phyloP scores from a whole-genome alignment of 2,888 invertebrate genomes.

The Cylloceria caligata region DNA sequence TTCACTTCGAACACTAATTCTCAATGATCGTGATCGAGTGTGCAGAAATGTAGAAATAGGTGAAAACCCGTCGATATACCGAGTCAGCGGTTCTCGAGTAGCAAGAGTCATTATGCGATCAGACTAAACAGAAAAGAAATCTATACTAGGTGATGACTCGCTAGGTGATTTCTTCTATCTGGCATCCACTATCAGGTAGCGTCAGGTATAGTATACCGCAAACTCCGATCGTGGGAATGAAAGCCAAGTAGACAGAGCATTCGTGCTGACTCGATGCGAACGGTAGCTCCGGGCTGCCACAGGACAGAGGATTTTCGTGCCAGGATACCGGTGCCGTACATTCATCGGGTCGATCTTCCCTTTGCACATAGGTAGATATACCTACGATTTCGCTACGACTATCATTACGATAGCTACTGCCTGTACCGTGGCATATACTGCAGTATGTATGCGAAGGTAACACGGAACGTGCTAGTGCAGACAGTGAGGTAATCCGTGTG shows the following conservation, averaged over 20 bases:
- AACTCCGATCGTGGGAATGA: constrained; percentile 5
- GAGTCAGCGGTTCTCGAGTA: background rate
- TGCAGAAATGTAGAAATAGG: background rate
- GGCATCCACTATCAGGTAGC: constrained; percentile 25
- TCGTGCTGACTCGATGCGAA: constrained; percentile 47
- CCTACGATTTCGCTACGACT: background rate
- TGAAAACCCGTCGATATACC: background rate
- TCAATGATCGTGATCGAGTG: background rate
- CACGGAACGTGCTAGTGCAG: constrained; percentile 31
- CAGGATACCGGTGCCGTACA: constrained; percentile 44
- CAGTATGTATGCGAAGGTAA: constrained; percentile 23
- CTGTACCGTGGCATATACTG: background rate
- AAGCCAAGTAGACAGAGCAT: constrained; percentile 47
- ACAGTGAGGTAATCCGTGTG: constrained; percentile 47
- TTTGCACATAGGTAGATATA: background rate
- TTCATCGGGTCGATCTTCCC: constrained; percentile 37
- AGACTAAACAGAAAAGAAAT: constrained; percentile 10
- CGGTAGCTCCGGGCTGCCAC: constrained; percentile 36
- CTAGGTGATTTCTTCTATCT: constrained; percentile 5
- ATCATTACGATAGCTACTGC: background rate
- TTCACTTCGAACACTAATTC: too few relatives aligned
- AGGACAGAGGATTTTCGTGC: constrained; percentile 43
- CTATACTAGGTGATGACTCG: background rate
- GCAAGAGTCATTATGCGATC: background rate
- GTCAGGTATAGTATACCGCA: constrained; percentile 17